Base-by-base conservation (phyloP, 2,113 vertebrate genomes). In the Dendrocopos noguchii region DNA sequence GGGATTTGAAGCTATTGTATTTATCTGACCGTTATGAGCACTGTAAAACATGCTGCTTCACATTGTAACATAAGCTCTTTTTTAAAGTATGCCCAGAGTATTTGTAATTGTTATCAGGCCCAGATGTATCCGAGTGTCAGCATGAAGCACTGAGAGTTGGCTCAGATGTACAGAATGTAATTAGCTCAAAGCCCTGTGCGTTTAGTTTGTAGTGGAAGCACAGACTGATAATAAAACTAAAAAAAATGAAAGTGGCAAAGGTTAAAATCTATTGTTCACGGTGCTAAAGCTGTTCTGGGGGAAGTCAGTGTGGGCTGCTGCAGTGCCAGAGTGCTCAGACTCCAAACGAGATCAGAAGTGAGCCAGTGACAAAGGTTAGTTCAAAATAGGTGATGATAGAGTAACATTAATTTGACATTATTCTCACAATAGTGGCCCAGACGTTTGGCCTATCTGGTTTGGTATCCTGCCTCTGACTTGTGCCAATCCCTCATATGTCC, bases 61-160 rank as follows among this genome's bases (percentile, higher is more conserved):
- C 96, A 87, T 95, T 95, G 97, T 97, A 98, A 97, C 95, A 95
- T 96, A 97, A 98, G 97, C 94, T 96, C 95, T 95, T 95, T 95
- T 96, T 96, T 94, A 95, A 98, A 97, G 97, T 96, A 96, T 95
- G 91, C 96, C 97, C 95, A 95, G 95, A 97, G 95, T 97, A 97
- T 97, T 97, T 97, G 95, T 97, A 97, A 98, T 97, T 97, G 97
- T 98, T 98, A 98, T 98, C 97, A 96, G 96, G 97, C 96, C 97
- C 97, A 98, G 97, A 98, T 98, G 97, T 97, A 95, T 94, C 96
- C 93, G 79, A 96, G 95, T 97, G 97, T 98, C 97, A 97, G 94
- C 89, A 20, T 94, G 97, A 97, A 97, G 91, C 96, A 97, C 85
- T 84, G 94, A 90, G 91, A 93, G 84, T 97, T 98, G 97, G 96